Conservation (phyloP, 2,113 vertebrate genomes). For the Silurus glanis region DNA sequence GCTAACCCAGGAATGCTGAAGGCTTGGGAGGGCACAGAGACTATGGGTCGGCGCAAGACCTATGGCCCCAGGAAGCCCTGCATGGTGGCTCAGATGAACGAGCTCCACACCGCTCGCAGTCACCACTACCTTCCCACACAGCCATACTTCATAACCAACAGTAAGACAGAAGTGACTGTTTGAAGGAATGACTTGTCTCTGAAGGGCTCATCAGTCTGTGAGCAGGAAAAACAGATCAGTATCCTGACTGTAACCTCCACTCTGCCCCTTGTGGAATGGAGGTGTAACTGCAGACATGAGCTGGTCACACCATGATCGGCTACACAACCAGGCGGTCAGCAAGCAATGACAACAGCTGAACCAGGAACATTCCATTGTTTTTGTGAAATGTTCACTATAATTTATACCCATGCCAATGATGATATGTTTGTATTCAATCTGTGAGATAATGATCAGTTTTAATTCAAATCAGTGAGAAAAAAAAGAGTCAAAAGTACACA, state of each 20-base stretch:
- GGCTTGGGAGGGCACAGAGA: conserved; percentile 91
- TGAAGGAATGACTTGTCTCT: conserved; percentile 66
- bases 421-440: conserved; percentile 40
- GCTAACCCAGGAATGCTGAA: conserved; percentile 71
- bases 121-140: conserved; percentile 92
- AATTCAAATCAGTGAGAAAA: conserved; percentile 22
- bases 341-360: conserved; percentile 41
- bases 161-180: conserved; percentile 99
- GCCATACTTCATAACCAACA: conserved; percentile 99
- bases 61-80: conserved; percentile 86
- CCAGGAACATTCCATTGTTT: conserved; percentile 42
- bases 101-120: conserved; percentile 83
- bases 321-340: conserved; percentile 18
- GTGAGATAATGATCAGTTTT: conserved; percentile 22
- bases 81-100: conserved; percentile 80
- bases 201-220: conserved; percentile 4
- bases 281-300: conserved; percentile 27
- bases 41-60: conserved; percentile 83
- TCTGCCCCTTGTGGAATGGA: conserved; percentile 42
- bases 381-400: conserved; percentile 36
- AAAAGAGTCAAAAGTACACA: conserved; percentile 28
- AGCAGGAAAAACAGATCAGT: conserved; percentile 41
- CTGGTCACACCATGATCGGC: conserved; percentile 19
- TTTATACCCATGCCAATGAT: conserved; percentile 38
- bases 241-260: conserved; percentile 33